phyloP scores from a whole-genome alignment of 2,113 vertebrate genomes.

The Cyanoramphus novaezelandiae region DNA sequence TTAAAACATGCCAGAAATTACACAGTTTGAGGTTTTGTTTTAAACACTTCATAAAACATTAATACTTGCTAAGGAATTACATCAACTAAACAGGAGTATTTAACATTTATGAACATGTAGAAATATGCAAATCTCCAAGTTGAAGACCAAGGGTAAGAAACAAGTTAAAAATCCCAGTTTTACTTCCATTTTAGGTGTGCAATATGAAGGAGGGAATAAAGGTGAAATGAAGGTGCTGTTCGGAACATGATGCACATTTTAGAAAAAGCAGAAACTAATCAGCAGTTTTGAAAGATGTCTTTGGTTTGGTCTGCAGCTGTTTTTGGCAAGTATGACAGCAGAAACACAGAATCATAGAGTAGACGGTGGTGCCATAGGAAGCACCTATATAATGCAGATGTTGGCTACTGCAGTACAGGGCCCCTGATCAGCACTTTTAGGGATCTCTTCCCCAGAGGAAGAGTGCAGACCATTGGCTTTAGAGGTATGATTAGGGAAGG shows the following conservation, averaged over 20 bases:
- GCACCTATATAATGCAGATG: fast-evolving
- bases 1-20: neutral
- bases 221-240: neutral
- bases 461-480: neutral
- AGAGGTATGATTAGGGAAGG: neutral
- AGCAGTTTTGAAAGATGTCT: neutral
- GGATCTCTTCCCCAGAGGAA: neutral
- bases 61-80: neutral
- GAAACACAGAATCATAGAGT: neutral
- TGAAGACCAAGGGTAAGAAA: neutral
- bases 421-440: neutral
- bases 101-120: neutral
- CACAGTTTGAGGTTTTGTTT: neutral
- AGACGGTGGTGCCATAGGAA: neutral
- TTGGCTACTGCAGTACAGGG: neutral
- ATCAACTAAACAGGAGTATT: neutral
- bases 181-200: neutral
- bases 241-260: neutral
- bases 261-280: neutral
- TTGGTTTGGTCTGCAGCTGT: neutral
- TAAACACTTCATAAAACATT: neutral
- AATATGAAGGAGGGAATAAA: neutral
- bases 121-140: fast-evolving
- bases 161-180: neutral
- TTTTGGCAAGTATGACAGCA: neutral